phyloP scores from a whole-genome alignment of 1,140 invertebrate genomes.

The Drosophila navojoa region DNA sequence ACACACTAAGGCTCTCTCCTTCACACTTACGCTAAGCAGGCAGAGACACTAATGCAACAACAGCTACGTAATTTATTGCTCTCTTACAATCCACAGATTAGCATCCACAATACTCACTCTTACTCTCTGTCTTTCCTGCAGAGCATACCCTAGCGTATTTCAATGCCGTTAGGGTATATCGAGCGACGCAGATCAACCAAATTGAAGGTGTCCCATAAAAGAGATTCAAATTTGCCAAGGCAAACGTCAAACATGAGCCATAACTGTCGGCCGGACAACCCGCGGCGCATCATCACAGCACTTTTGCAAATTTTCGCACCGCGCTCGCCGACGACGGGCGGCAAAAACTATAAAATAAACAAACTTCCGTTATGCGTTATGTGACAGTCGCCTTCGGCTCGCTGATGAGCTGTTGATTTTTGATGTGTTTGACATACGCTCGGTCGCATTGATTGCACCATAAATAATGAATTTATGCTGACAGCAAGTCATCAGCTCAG shows the following conservation, averaged over 20 bases:
- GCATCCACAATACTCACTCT: not conserved
- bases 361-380: conserved; percentile 67
- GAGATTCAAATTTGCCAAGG: conserved; percentile 55
- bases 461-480: conserved; percentile 84
- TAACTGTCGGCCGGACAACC: conserved; percentile 59
- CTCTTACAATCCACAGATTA: not conserved
- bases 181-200: conserved; percentile 16
- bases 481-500: conserved; percentile 72
- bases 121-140: not conserved
- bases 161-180: conserved; percentile 4
- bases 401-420: conserved; percentile 78
- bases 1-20: not conserved
- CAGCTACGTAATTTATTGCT: not conserved
- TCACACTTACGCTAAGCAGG: not conserved
- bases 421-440: conserved; percentile 84
- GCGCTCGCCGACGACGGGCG: conserved; percentile 46
- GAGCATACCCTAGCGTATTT: not conserved
- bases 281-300: conserved; percentile 44
- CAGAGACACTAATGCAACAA: not conserved
- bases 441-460: conserved; percentile 83
- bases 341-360: conserved; percentile 83
- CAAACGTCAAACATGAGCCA: conserved; percentile 31
- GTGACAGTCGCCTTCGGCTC: conserved; percentile 11
- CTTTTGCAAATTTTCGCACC: conserved; percentile 70
- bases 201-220: conserved; percentile 48